phyloP scores from a whole-genome alignment of 2,113 vertebrate genomes.

The Platysternon megacephalum region DNA sequence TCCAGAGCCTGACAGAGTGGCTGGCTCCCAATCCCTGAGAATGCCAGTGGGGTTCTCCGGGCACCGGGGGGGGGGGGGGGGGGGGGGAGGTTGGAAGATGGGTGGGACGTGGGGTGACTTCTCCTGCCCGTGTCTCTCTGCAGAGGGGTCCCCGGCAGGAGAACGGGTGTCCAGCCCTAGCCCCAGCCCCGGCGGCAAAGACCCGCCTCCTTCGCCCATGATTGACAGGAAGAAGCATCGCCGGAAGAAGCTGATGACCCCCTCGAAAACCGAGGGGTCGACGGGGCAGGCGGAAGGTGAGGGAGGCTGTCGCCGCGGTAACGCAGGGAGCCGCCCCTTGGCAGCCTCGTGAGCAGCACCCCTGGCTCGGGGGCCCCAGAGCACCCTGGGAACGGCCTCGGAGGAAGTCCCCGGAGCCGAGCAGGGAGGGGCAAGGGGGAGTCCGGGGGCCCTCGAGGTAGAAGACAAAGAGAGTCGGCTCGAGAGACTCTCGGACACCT shows the following conservation, averaged over 20 bases:
- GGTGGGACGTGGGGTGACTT: neutral
- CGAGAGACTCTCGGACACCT: neutral
- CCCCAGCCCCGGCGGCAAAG: conserved; percentile 80
- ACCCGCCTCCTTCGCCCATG: conserved; percentile 89
- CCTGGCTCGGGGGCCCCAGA: fast-evolving
- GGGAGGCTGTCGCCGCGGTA: fast-evolving
- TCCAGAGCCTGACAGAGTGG: too few relatives aligned
- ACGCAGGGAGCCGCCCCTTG: neutral
- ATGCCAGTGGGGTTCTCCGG: neutral
- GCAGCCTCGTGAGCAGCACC: neutral
- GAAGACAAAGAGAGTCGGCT: neutral
- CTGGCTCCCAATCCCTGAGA: neutral
- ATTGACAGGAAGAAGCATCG: conserved; percentile 92
- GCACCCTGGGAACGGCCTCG: neutral
- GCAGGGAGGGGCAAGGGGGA: neutral
- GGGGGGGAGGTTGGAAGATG: fast-evolving
- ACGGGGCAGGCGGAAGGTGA: conserved; percentile 94
- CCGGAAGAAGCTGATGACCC: conserved; percentile 92
- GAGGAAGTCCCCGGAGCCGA: neutral
- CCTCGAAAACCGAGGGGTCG: conserved; percentile 89
- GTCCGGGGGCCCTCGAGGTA: too few relatives aligned
- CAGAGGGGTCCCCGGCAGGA: conserved; percentile 41
- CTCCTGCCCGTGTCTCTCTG: neutral
- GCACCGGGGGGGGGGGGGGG: too few relatives aligned
- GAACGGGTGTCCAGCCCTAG: conserved; percentile 79